A percentile compares a stretch with the other conserved stretches of the same genome.
Evolutionary conservation across 2,797 vertebrate genomes (phyloP).

Genomic region (Lycodopsis pacificus): DNA sequence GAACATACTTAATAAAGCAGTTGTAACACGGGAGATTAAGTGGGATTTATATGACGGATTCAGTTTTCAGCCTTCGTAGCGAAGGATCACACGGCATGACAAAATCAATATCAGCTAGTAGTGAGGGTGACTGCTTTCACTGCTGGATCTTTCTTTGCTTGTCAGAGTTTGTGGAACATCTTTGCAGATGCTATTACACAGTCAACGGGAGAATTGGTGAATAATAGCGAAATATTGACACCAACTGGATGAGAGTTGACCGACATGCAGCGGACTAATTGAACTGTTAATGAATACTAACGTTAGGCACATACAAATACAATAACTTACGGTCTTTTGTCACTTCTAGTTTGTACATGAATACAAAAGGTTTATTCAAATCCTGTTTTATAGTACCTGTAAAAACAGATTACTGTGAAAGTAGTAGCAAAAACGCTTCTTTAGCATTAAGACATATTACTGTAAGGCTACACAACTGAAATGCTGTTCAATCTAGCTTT

Average conservation of each 20-base stretch:
- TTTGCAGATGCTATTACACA: neutral
- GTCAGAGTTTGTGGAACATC: neutral
- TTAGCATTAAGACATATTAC: neutral
- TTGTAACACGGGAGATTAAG: slow-evolving; percentile 58
- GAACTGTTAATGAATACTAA: neutral
- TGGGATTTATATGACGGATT: slow-evolving; percentile 70
- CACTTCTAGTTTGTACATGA: neutral
- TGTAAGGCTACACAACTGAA: neutral
- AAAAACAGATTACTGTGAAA: neutral
- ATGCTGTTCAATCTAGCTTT: neutral
- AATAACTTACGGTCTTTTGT: neutral
- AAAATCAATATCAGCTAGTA: slow-evolving; percentile 70
- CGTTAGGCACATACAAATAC: neutral
- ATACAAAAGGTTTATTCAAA: neutral
- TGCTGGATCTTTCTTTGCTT: neutral
- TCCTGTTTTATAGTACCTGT: neutral
- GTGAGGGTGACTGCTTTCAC: slow-evolving; percentile 60
- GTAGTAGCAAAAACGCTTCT: neutral
- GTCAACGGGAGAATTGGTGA: neutral
- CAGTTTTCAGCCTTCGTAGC: slow-evolving; percentile 44
- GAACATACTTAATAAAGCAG: slow-evolving; percentile 17
- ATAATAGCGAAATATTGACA: neutral
- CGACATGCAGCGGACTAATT: neutral
- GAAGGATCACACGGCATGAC: slow-evolving; percentile 53
- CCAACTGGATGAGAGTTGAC: neutral